A percentile compares a stretch with the other conserved stretches of the same genome.
These are phyloP conservation scores for Odobenus rosmarus DNA, from an alignment of 2,113 vertebrate genomes.

Conservation along the genomic window DNA sequence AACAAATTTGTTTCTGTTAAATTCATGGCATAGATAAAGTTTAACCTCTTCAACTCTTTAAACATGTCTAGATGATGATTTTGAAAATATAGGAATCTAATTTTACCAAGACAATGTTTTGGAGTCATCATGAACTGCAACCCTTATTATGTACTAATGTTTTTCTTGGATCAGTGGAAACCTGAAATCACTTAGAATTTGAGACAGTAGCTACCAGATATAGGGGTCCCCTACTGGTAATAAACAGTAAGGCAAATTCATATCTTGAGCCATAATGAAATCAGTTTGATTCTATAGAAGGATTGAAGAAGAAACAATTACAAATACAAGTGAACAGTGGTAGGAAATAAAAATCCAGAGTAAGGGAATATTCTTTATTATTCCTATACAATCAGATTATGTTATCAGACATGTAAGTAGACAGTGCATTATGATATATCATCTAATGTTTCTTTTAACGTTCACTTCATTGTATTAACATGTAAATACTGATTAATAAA, in stretches of 20 bases:
- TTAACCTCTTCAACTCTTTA: background rate
- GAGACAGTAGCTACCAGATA: background rate
- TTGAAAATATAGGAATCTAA: background rate
- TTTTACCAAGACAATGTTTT: background rate
- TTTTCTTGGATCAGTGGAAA: background rate
- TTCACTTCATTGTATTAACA: background rate
- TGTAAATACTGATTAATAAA: background rate
- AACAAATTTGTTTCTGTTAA: background rate
- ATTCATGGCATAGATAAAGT: background rate
- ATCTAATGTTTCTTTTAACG: background rate
- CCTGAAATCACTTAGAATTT: background rate
- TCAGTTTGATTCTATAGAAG: background rate
- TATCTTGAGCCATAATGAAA: background rate
- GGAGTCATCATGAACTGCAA: background rate
- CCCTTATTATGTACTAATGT: rapidly evolving
- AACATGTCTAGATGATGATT: background rate
- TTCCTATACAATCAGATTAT: background rate
- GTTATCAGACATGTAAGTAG: background rate
- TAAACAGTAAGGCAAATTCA: background rate
- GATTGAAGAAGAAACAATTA: rapidly evolving
- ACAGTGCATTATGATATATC: background rate
- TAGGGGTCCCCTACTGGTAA: background rate
- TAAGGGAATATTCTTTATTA: background rate
- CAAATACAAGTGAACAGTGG: background rate
- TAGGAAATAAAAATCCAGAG: background rate